Evolutionary conservation across 2,888 invertebrate genomes (phyloP).

Genomic region (Rhagium mordax): DNA sequence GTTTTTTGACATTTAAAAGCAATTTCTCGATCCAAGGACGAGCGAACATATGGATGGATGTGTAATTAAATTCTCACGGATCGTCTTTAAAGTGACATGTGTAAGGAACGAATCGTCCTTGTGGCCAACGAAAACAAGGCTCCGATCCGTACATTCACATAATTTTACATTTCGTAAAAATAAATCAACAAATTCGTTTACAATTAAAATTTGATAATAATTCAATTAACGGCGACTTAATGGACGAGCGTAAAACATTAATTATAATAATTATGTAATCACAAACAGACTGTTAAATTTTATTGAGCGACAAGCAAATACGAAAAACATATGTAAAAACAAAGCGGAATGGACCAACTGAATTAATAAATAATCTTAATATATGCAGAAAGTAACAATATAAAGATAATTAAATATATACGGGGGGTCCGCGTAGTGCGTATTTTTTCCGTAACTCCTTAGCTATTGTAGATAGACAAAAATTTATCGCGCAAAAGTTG

Average conservation of each 20-base stretch:
- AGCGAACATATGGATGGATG: background rate
- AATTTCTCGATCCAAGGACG: slow-evolving; percentile 5
- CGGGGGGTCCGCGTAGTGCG: too few species aligned
- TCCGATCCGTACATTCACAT: slow-evolving; percentile 4
- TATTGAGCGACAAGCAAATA: background rate
- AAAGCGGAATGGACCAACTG: background rate
- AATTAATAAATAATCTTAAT: background rate
- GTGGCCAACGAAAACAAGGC: background rate
- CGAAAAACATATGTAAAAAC: background rate
- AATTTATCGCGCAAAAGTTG: too few species aligned
- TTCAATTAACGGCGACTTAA: background rate
- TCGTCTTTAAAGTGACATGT: slow-evolving; percentile 17
- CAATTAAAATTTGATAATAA: slow-evolving; percentile 6
- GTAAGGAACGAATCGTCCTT: slow-evolving; percentile 19
- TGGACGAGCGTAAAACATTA: background rate
- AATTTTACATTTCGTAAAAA: slow-evolving; percentile 18
- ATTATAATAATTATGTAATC: background rate
- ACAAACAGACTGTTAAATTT: background rate
- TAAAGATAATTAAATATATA: too few species aligned
- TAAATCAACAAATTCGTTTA: slow-evolving; percentile 15
- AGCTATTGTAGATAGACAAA: too few species aligned
- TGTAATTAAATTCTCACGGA: slow-evolving; percentile 5
- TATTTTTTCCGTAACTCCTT: too few species aligned
- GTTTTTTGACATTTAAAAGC: slow-evolving; percentile 3
- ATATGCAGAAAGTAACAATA: background rate